phyloP scores from a whole-genome alignment of 1,140 invertebrate species.

The Epicauta chinensis region DNA sequence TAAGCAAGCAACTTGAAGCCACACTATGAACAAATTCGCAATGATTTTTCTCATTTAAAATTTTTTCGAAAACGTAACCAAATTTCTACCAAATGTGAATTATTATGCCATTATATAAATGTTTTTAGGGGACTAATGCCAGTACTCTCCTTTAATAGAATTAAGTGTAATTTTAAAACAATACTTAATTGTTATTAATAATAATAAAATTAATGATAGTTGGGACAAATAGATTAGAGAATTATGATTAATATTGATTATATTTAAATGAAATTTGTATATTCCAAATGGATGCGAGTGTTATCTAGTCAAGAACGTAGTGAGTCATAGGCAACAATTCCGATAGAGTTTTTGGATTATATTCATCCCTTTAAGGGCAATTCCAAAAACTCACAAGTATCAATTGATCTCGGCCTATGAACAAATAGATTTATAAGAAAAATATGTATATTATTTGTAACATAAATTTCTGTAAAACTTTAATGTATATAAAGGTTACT shows the following conservation, averaged over 20 bases:
- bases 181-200: no score
- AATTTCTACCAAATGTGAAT: no score
- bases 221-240: no score
- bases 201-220: no score
- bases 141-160: no score
- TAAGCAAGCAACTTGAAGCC: slow-evolving; percentile 37
- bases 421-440: slow-evolving; percentile 5
- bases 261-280: slow-evolving; percentile 10
- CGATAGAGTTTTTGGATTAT: neutral
- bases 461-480: slow-evolving; percentile 6
- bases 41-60: no score
- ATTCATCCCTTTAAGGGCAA: no score
- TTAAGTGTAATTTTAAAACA: no score
- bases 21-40: slow-evolving; percentile 29
- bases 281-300: slow-evolving; percentile 18
- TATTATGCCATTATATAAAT: no score
- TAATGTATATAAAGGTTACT: slow-evolving; percentile 12
- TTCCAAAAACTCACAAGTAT: neutral
- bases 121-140: no score
- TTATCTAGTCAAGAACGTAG: slow-evolving; percentile 26
- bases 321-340: slow-evolving; percentile 18
- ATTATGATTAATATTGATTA: neutral
- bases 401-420: slow-evolving; percentile 17
- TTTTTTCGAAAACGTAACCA: no score
- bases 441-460: slow-evolving; percentile 10